Percentiles rank a stretch among this genome's conserved stretches.
These are phyloP conservation scores for Gymnobelideus leadbeateri DNA, from an alignment of 2,113 vertebrate species.

Conservation along the genomic window DNA sequence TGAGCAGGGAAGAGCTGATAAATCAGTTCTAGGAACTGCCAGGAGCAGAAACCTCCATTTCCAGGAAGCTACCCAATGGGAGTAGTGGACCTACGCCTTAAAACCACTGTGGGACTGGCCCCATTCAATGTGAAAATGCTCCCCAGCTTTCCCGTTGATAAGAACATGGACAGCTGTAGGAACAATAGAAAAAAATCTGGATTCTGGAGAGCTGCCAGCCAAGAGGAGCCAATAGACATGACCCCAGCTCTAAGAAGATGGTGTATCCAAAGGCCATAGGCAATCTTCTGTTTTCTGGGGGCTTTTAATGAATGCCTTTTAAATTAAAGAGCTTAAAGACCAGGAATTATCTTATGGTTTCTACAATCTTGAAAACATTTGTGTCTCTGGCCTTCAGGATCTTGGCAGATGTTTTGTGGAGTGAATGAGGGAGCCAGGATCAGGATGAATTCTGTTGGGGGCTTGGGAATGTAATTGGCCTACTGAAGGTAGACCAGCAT, in stretches of 20 bases:
- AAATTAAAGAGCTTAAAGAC: slow-evolving; percentile 51
- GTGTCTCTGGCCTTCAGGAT: background rate
- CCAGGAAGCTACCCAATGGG: background rate
- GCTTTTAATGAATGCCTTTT: slow-evolving; percentile 33
- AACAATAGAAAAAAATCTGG: background rate
- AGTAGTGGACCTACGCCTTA: background rate
- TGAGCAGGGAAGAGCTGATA: slow-evolving; percentile 86
- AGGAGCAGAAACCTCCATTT: background rate
- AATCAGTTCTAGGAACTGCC: slow-evolving; percentile 69
- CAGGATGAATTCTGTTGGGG: background rate
- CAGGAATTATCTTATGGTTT: slow-evolving; percentile 27
- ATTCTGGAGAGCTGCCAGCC: background rate
- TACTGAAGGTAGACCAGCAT: background rate
- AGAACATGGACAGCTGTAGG: background rate
- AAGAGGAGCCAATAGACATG: background rate
- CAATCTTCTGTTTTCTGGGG: slow-evolving; percentile 45
- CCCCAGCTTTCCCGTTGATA: background rate
- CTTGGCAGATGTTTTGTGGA: background rate
- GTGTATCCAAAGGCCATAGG: background rate
- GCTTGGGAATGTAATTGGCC: background rate
- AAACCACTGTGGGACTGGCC: background rate
- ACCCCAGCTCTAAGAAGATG: background rate
- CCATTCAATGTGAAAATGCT: background rate
- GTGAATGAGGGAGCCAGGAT: background rate
- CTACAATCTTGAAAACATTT: slow-evolving; percentile 30